Evolutionary conservation across 2,113 vertebrate species (phyloP).

Genomic region (Phalacrocorax carbo): DNA sequence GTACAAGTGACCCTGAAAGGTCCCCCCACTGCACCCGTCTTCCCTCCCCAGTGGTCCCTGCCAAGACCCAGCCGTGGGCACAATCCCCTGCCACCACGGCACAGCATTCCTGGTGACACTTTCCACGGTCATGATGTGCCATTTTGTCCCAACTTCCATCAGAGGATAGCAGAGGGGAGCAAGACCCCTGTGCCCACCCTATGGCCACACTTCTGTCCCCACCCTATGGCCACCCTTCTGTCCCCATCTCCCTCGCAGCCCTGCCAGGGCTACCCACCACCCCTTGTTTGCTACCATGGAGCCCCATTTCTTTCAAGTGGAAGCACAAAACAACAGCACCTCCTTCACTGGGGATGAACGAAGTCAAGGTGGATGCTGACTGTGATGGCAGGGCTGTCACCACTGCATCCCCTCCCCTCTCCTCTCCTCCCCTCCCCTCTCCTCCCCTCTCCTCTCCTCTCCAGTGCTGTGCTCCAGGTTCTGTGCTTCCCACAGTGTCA

Average conservation of each 20-base stretch:
- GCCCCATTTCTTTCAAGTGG: background rate
- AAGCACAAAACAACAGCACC: background rate
- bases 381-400: accelerated
- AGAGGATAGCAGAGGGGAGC: background rate
- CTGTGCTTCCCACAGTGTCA: background rate
- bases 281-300: accelerated
- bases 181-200: no score
- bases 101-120: background rate
- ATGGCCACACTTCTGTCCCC: no score
- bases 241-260: background rate
- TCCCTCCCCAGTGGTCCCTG: background rate
- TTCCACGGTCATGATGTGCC: background rate
- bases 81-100: background rate
- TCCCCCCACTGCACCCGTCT: no score
- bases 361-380: accelerated
- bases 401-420: background rate
- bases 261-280: background rate
- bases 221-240: background rate
- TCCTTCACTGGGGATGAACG: accelerated
- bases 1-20: background rate
- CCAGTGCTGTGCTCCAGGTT: background rate
- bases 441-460: background rate
- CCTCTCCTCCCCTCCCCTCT: background rate
- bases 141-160: background rate
- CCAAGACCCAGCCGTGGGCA: background rate